Base-by-base conservation (phyloP, 2,113 vertebrate genomes). In the Limanda limanda region DNA sequence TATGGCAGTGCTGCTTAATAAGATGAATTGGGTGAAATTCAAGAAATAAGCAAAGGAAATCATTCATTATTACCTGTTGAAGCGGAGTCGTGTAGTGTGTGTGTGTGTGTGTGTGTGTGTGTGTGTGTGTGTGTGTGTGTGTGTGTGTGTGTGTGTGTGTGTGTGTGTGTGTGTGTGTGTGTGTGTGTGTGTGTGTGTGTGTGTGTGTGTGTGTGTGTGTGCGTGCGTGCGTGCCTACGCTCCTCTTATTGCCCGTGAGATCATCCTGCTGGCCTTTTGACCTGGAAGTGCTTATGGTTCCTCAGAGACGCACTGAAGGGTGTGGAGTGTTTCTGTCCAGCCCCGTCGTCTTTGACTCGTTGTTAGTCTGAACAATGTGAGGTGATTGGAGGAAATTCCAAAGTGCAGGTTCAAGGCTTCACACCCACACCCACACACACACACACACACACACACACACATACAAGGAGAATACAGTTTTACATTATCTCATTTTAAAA, bases 361-460 rank as follows among this genome's bases (percentile, higher is more conserved):
- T 80, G 60, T 83, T 82, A 18, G 52, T 76, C 51, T 73, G 83
- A 90, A 91, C 86, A 86, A 89, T 91, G 86, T 78, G 67, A 70
- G 54, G 63, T 78, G 78, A 79, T 70, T 62, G 74, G 68, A 83
- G 87, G 87, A 89, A 85, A 90, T 88, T 86, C 86, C 88, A 69
- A 51, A 71, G 68, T 66, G 56, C 72, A 87, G 78, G 74, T 88
- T 86, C 70, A 84, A 74, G 70, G 55, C 37, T 62, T 59, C 47
- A 71, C 40, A 72, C 27, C 14, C 55, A 52, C 45, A 58, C 45
- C 58, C 63, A 79, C 67, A 63, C 45, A 23, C 54, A 42, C 21
- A 65, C 51, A 52, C 51, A n/a, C 51, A 52, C 48, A 5, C 27
- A 6, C 27, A 31, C 27, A 31, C 31, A 31, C 31, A 31, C 31